Base-by-base conservation (phyloP, 2,888 invertebrate genomes). In the Nomada hirtipes region DNA sequence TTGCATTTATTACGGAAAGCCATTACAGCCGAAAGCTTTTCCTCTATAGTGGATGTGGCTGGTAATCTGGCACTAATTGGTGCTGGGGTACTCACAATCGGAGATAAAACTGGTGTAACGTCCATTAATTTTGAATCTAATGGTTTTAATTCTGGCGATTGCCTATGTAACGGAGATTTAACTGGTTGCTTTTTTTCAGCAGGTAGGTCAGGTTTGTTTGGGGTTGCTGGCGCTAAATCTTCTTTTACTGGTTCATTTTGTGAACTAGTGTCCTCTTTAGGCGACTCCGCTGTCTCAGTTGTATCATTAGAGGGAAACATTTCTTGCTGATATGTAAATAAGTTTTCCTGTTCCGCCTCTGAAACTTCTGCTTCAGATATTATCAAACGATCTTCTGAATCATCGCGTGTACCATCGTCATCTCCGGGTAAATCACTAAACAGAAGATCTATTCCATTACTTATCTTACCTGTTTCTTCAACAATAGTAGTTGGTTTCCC, bases 301-400 rank as follows among this genome's bases (percentile, higher is more conserved):
- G 73, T 81, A 18, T 90, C 89, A 36, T 70, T 85, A 2, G 76
- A 50, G 4, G 95, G 95, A 87, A 96, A 95, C 0, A 96, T 94
- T 85, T 96, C 96, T 79, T 95, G 95, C 63, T 95, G 95, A 77
- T 95, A 94, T 1, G 95, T 95, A 89, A 96, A 96, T 0, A 95
- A 89, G 36, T 90, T 91, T 4, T 92, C 92, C 44, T 94, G 95
- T 85, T 95, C 95, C 2, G 91, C 89, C 89, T 96, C 95, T 2
- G 95, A 95, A 83, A 96, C 95, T 53, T 96, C 96, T 59, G 95
- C 95, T 67, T 96, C 96, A 13, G 96, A 96, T 78, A 95, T 94
- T 76, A 95, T 94, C 82, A 96, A 95, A 70, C 95, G 94, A 82
- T 95, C 96, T 18, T 95, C 94, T n/a, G 94, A 94, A 76, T 96